Percentiles rank a stretch among this genome's conserved stretches.
These are phyloP conservation scores for Cheirogaleus medius DNA, from an alignment of 2,113 vertebrate genomes.

Conservation along the genomic window DNA sequence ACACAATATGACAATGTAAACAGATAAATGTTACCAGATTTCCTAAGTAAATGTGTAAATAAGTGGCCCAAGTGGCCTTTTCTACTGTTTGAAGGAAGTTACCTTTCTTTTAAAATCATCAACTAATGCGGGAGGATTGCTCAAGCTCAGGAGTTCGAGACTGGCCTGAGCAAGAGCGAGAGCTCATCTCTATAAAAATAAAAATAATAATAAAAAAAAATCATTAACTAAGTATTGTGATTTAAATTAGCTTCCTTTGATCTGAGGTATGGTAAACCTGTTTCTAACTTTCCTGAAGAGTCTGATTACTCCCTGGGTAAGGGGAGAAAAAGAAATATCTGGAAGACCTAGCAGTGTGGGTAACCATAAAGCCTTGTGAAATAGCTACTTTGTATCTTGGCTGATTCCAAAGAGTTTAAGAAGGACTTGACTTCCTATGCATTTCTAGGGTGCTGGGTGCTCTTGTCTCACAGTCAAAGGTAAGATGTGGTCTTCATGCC, in stretches of 20 bases:
- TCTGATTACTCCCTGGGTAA: background rate
- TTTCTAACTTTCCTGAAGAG: background rate
- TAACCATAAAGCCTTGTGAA: background rate
- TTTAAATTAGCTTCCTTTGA: background rate
- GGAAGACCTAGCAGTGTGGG: background rate
- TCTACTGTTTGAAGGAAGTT: background rate
- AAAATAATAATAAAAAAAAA: background rate
- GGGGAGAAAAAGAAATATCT: background rate
- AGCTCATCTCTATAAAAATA: too few species aligned
- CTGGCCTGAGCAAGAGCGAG: too few species aligned
- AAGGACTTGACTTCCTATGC: background rate
- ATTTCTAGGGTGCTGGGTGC: fast-evolving
- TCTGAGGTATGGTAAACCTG: background rate
- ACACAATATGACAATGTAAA: background rate
- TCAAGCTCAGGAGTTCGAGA: too few species aligned
- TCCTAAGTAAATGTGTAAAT: background rate
- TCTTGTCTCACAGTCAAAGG: background rate
- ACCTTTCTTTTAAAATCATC: background rate
- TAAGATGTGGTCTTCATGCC: background rate
- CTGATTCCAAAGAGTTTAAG: background rate
- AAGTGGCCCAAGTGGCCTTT: background rate
- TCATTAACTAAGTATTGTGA: background rate
- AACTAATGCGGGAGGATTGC: background rate
- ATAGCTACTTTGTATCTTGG: background rate
- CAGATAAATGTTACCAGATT: background rate